phyloP scores from a whole-genome alignment of 2,797 vertebrate species.

The Nothura maculosa region DNA sequence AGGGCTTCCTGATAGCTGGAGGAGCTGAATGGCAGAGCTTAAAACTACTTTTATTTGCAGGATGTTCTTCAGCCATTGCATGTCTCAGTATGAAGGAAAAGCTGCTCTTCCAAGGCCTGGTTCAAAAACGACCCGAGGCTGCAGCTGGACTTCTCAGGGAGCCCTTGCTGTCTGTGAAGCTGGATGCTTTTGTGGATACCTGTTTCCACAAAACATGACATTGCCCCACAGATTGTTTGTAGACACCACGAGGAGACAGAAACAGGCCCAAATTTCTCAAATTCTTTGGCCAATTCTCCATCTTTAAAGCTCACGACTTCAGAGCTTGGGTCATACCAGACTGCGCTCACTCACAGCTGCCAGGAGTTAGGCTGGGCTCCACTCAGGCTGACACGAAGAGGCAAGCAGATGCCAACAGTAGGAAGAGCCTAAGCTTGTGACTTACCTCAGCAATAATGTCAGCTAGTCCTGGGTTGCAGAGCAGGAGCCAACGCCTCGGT shows the following conservation, averaged over 20 bases:
- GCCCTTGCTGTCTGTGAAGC: background rate
- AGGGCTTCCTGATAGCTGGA: background rate
- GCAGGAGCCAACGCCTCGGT: conserved; percentile 89
- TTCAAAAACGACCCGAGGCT: background rate
- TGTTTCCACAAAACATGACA: background rate
- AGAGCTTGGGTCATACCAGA: background rate
- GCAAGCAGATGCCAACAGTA: background rate
- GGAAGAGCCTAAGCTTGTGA: accelerated
- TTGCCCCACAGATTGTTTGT: background rate
- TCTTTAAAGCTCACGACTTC: background rate
- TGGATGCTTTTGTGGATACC: background rate
- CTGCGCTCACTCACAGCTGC: background rate
- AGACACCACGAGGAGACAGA: accelerated
- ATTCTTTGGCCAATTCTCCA: background rate
- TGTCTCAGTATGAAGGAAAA: background rate
- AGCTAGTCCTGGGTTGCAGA: conserved; percentile 90
- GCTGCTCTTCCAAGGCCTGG: background rate
- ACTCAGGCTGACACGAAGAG: accelerated
- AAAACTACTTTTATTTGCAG: background rate
- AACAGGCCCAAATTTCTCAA: background rate
- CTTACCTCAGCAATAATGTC: conserved; percentile 89
- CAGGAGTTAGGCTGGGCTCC: background rate
- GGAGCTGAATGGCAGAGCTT: background rate
- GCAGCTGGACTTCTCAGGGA: background rate
- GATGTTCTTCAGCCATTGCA: background rate